Conservation (phyloP, 2,113 vertebrate genomes). For the Ivindomyrus marchei region DNA sequence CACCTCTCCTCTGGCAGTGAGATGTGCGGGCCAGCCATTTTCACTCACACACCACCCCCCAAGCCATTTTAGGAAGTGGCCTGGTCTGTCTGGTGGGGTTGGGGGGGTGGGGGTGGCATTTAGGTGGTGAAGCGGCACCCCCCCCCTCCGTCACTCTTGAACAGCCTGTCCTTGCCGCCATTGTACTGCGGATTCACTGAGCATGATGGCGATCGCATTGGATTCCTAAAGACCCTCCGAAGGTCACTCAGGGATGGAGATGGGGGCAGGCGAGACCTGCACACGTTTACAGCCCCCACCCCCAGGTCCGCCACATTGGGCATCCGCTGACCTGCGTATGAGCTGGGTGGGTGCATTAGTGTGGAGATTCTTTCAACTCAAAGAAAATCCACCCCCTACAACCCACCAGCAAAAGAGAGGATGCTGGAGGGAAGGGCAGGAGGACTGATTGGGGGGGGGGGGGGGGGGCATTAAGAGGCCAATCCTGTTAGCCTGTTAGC, state of each 20-base stretch:
- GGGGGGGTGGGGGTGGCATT: background rate
- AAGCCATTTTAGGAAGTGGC: background rate
- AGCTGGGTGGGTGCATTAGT: constrained; percentile 22
- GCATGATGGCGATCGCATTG: constrained; percentile 51
- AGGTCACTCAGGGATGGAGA: constrained; percentile 43
- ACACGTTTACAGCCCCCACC: constrained; percentile 1
- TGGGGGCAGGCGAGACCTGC: background rate
- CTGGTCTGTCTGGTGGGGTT: background rate
- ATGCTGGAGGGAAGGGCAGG: background rate
- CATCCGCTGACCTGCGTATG: background rate
- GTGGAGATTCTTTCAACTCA: constrained; percentile 51
- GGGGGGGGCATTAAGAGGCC: constrained; percentile 51
- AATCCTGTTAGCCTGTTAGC: constrained; percentile 55
- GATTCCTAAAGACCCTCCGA: constrained; percentile 42
- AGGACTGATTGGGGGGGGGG: constrained; percentile 24
- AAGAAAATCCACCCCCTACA: constrained; percentile 38
- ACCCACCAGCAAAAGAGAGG: background rate
- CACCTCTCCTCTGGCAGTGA: constrained; percentile 47
- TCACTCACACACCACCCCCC: constrained; percentile 14
- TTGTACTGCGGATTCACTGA: background rate
- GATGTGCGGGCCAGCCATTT: constrained; percentile 59
- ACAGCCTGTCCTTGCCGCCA: background rate
- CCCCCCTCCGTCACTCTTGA: background rate
- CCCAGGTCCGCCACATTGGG: background rate
- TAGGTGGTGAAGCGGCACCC: background rate